Base-by-base conservation (phyloP, 2,888 invertebrate species). In the Amblyjoppa fuscipennis region DNA sequence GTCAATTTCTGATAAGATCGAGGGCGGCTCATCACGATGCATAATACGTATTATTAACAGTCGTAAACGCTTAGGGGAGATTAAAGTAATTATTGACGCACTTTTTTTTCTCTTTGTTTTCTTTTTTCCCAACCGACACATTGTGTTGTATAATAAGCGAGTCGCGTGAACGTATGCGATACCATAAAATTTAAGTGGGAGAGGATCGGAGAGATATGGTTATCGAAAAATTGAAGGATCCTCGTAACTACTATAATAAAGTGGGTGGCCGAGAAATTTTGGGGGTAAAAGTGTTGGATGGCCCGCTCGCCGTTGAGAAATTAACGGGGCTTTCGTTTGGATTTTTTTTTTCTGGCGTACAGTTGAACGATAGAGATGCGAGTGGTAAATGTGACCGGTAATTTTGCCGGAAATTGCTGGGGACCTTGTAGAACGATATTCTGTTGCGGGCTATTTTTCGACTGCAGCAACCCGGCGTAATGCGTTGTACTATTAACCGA, bases 401-500 rank as follows among this genome's bases (percentile, higher is more conserved):
- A 41, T 41, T 41, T 41, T 41, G 41, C 9, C 41, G 41, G 9
- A 41, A 41, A 20, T 56, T 56, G 20, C 11, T 25, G 56, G 56
- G 11, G 9, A 20, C 25, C 3, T 25, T 56, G 56, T 11, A 0
- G 9, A 56, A 56, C 3, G 56, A 11, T 20, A 31, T 61, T 61
- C 5, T 2, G 61, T 61, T 16, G 28, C 28, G 31, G 61, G 4
- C 13, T 16, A 28, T 25, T 61, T 28, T 61, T 51, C 25, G 64
- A 16, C 61, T 16, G 59, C 59, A 59, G 11, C 59, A 16, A 59
- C 3, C 59, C 25, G 11, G 28, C 11, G 59, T 73, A 69, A 76
- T 85, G 20, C 85, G 71, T 85, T 79, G 85, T 59, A 85, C 85
- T 82, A 73, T 85, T 82, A 80, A 85, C 76, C 78, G 81, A 78